Conservation (phyloP, 2,113 vertebrate species). For the Pterocles orientalis region DNA sequence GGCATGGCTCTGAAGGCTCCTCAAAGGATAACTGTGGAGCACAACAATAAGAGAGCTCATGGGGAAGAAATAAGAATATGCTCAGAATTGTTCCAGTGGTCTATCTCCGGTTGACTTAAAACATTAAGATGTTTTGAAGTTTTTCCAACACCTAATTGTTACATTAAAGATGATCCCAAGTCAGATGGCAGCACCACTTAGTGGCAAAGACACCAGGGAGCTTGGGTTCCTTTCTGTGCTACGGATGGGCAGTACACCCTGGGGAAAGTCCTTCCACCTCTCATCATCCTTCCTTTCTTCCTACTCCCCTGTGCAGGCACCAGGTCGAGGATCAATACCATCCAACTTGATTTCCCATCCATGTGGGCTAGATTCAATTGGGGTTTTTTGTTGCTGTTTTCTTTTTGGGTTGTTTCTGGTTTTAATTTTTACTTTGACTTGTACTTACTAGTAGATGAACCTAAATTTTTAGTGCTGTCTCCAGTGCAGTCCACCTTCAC, state of each 20-base stretch:
- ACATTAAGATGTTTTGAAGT: background rate
- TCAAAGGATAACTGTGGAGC: background rate
- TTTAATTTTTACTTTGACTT: background rate
- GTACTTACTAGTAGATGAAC: background rate
- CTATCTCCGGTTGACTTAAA: background rate
- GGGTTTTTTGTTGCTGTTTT: too few species aligned
- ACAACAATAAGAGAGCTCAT: background rate
- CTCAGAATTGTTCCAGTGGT: background rate
- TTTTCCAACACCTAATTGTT: background rate
- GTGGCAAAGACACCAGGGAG: background rate
- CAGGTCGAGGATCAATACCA: background rate
- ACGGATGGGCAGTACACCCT: accelerated
- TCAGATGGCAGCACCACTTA: background rate
- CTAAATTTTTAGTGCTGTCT: background rate
- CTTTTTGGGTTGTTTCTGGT: accelerated
- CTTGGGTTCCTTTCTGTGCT: background rate
- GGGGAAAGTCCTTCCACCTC: background rate
- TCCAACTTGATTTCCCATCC: background rate
- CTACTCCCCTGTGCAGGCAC: background rate
- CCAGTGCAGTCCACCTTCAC: background rate
- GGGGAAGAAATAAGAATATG: background rate
- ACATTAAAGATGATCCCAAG: background rate
- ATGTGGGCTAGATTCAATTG: accelerated
- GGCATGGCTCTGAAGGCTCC: background rate
- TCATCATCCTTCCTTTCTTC: background rate